phyloP scores from a whole-genome alignment of 30 jellyfish, hydroid and myxozoan genomes.

The Turritopsis rubra region DNA sequence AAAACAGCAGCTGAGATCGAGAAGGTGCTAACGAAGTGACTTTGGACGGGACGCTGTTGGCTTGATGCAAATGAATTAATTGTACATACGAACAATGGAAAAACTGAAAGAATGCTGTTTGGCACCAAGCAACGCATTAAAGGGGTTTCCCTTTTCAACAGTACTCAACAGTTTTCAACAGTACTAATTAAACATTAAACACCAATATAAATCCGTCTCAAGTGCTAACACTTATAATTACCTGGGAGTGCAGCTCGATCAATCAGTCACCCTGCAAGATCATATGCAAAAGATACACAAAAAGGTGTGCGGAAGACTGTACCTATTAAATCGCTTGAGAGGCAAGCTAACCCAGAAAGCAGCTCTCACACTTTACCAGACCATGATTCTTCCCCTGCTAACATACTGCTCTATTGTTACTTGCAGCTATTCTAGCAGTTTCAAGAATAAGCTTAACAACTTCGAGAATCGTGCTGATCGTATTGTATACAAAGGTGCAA shows the following conservation, averaged over 20 bases:
- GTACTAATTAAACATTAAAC: not conserved
- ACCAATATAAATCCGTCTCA: not conserved
- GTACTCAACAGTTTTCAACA: no score
- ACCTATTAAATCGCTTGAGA: not conserved
- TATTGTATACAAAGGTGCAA: not conserved
- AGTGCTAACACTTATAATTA: not conserved
- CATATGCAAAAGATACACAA: not conserved
- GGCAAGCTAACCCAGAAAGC: not conserved
- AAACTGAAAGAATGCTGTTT: not conserved
- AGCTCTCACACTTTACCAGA: not conserved
- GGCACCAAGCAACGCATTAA: not conserved
- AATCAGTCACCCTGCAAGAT: not conserved
- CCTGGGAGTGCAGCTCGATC: not conserved
- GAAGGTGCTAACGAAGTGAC: not conserved
- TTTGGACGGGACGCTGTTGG: not conserved
- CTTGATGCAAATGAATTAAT: not conserved
- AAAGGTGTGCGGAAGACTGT: not conserved
- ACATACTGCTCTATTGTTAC: not conserved
- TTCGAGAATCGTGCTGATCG: not conserved
- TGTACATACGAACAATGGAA: not conserved
- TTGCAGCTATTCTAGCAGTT: not conserved
- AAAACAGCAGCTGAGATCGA: not conserved
- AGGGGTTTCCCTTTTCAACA: no score
- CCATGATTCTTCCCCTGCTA: not conserved
- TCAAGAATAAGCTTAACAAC: not conserved